Percentiles rank a stretch among this genome's conserved stretches.
Conservation (phyloP, 2,113 vertebrate genomes). For the Ptyas mucosa region DNA sequence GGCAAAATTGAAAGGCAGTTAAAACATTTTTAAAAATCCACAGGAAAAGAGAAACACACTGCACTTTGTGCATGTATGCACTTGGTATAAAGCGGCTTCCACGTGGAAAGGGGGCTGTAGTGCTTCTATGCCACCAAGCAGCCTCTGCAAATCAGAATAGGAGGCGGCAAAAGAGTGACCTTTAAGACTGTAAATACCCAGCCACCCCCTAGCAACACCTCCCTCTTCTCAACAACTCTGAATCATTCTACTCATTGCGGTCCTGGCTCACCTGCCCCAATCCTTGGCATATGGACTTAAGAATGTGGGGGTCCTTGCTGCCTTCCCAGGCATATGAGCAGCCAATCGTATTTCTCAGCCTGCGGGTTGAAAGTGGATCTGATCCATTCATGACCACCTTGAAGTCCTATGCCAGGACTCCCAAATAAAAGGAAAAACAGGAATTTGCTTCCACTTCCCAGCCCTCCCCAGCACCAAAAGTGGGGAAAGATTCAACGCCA, state of each 20-base stretch:
- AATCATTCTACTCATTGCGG: neutral
- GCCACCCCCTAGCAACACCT: neutral
- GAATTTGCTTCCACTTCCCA: neutral
- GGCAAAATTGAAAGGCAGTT: neutral
- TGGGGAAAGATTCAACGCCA: neutral
- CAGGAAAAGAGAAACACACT: neutral
- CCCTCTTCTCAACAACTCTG: neutral
- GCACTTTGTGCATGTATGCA: neutral
- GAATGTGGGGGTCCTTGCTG: neutral
- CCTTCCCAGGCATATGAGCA: neutral
- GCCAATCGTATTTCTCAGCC: neutral
- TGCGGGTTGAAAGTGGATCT: neutral
- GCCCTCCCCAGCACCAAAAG: neutral
- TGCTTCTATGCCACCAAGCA: neutral
- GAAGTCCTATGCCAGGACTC: neutral
- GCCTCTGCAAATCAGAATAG: neutral
- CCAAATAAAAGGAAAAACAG: neutral
- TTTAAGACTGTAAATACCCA: neutral
- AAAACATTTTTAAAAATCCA: neutral
- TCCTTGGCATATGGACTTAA: neutral
- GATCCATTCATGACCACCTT: neutral
- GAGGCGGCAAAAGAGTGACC: neutral
- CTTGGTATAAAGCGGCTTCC: neutral
- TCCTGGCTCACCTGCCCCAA: neutral
- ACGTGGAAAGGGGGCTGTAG: neutral